Base-by-base conservation (phyloP, 2,888 invertebrate species). In the Drosophila macrospina region DNA sequence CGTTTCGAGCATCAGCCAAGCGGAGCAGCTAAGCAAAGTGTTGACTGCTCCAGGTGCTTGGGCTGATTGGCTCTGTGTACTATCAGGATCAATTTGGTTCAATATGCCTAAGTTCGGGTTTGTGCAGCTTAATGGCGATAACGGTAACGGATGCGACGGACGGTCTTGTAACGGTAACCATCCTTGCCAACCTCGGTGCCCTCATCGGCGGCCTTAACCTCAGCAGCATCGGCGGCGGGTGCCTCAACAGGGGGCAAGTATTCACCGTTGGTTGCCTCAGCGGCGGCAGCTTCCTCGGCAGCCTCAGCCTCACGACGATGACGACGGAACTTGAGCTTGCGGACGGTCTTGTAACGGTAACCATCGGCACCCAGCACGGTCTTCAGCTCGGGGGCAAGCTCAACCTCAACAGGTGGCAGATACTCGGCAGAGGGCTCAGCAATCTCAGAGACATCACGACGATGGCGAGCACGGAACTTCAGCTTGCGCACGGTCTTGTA, bases 401-500 rank as follows among this genome's bases (percentile, higher is more conserved):
- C 83, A 54, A 88, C 89, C 30, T 88, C 87, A 20, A 82, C 87
- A 1, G 90, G 89, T 4, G 89, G 89, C 78, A 89, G 69, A 42
- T 89, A 89, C 16, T 89, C 88, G 61, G 56, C 68, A 39, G 64
- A 69, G 48, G 90, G 90, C 55, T 82, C 73, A 2, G 73, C 79
- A 63, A 90, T 80, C 71, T 91, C 91, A 10, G 83, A 81, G n/a
- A 91, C 88, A 78, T 91, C 91, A 45, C 91, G 91, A 72, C 91
- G 90, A 54, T 90, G 91, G 34, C 91, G 91, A 3, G 88, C 68
- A 69, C 91, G 90, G 74, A 82, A 86, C 71, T 88, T 90, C 4
- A 91, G 65, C 64, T 86, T 90, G 60, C 91, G 91, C 16, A 91
- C 85, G n/a, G 91, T 91, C 74, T 91, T 90, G 68, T 91, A 91